Percentiles rank a stretch among this genome's conserved stretches.
Conservation (phyloP, 2,888 invertebrate genomes). For the Argyra leucocephala region DNA sequence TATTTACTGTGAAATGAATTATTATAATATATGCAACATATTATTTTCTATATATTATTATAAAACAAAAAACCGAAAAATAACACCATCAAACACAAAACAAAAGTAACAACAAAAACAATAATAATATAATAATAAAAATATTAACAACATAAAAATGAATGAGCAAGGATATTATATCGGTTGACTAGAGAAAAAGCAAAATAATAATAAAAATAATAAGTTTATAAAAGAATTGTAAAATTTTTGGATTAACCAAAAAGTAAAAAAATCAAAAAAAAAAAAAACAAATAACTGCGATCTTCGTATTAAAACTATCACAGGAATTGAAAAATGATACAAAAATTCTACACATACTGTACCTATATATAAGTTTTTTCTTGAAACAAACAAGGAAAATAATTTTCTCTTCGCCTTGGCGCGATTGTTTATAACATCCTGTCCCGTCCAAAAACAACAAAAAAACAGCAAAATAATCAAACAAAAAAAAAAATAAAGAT, state of each 20-base stretch:
- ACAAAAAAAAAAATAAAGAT: not conserved
- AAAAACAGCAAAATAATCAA: not conserved
- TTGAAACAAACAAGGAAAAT: not conserved
- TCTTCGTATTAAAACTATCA: not conserved
- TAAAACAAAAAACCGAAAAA: not conserved
- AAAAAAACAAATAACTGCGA: not conserved
- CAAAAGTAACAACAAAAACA: not conserved
- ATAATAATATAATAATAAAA: not conserved
- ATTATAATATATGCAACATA: slow-evolving; percentile 1
- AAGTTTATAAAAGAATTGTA: not conserved
- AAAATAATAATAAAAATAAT: not conserved
- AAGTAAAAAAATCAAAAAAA: not conserved
- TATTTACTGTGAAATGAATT: slow-evolving; percentile 6
- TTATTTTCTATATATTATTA: not conserved
- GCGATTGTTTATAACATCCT: slow-evolving; percentile 6
- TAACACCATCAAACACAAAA: not conserved
- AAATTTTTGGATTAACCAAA: not conserved
- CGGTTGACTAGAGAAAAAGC: no score
- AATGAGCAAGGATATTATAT: no score
- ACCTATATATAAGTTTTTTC: no score
- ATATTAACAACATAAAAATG: no score
- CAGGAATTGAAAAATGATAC: not conserved
- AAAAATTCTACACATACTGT: no score
- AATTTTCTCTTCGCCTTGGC: slow-evolving; percentile 1
- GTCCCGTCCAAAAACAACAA: not conserved